A percentile compares a stretch with the other conserved stretches of the same genome.
Conservation (phyloP, 2,113 vertebrate genomes). For the Varanus salvator region DNA sequence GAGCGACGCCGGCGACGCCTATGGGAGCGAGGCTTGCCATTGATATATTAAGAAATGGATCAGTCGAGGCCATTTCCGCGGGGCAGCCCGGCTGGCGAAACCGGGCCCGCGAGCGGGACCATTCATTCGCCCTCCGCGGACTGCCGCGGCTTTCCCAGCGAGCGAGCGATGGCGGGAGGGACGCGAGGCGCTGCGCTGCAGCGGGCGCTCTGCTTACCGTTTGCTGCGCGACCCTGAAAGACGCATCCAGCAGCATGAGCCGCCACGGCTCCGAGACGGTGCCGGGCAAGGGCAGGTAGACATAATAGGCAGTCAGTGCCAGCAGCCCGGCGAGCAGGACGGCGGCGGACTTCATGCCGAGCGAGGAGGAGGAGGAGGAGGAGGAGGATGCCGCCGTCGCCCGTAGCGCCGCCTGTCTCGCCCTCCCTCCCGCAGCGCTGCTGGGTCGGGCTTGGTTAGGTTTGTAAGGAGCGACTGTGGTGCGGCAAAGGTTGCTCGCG, state of each 20-base stretch:
- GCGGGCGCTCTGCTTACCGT: constrained; percentile 76
- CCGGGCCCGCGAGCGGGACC: neutral
- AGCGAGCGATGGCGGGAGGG: neutral
- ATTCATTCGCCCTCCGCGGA: neutral
- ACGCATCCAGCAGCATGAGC: constrained; percentile 92
- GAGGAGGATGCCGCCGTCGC: neutral
- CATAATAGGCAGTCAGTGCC: constrained; percentile 83
- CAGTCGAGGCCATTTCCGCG: too few species aligned
- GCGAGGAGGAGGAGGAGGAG: neutral
- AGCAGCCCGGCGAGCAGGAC: constrained; percentile 73
- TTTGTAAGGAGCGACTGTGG: neutral
- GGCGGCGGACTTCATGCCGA: constrained; percentile 63
- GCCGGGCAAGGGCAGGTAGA: constrained; percentile 89
- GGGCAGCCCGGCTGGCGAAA: too few species aligned
- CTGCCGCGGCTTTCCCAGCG: neutral
- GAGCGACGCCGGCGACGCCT: too few species aligned
- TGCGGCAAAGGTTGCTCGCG: constrained; percentile 17
- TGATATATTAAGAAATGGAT: too few species aligned
- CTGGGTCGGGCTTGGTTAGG: neutral
- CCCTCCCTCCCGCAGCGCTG: too few species aligned
- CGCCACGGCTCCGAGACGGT: constrained; percentile 90
- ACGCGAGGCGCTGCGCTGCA: neutral
- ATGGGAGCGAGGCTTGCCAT: too few species aligned
- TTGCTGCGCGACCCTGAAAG: constrained; percentile 86
- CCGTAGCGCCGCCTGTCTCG: neutral